Base-by-base conservation (phyloP, 23 tunicate species). In the Phallusia fumigata region DNA sequence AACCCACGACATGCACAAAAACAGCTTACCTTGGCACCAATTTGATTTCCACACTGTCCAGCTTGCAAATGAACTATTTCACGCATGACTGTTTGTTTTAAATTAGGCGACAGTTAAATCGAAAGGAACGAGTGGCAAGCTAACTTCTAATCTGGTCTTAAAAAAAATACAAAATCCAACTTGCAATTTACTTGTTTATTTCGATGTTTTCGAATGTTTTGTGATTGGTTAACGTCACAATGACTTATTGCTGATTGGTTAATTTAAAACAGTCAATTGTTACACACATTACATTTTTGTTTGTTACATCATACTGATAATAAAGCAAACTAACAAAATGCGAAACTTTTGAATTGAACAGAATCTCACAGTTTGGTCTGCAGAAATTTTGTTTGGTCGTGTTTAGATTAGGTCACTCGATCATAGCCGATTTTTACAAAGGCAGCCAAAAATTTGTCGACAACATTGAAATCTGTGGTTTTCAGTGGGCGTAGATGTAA, bases 11-110 rank as follows among this genome's bases (percentile, higher is more conserved):
- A n/a, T n/a, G n/a, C n/a, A 40, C 10, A 3, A 10, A 10, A 40
- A 10, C 10, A 40, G 47, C 47, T 58, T 58, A 58, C 69, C 91
- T 95, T 95, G 32, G 99, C 99, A 76, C 99, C 99, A 69, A 95
- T 95, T 76, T 95, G 99, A 86, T 95, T 95, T 65, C 99, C 99
- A 73, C 99, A 95, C 75, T 95, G 99, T 12, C 99, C 99, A 8
- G 99, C 99, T 90, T 95, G 99, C 32, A 95, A 73, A 86, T 95
- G 99, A 53, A 95, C 99, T 47, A 95, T 95, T 84, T 95, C 99
- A 33, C 99, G 84, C 99, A 95, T 95, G 45, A 33, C 19, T 13
- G 5, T 32, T 18, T 35, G 40, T 74, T 19, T n/a, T 28, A 6
- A 65, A 26, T 65, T 40, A 11, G 32, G 32, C 77, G 40, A 16